phyloP scores from a whole-genome alignment of 1,140 invertebrate genomes.

The Eriocheir sinensis region DNA sequence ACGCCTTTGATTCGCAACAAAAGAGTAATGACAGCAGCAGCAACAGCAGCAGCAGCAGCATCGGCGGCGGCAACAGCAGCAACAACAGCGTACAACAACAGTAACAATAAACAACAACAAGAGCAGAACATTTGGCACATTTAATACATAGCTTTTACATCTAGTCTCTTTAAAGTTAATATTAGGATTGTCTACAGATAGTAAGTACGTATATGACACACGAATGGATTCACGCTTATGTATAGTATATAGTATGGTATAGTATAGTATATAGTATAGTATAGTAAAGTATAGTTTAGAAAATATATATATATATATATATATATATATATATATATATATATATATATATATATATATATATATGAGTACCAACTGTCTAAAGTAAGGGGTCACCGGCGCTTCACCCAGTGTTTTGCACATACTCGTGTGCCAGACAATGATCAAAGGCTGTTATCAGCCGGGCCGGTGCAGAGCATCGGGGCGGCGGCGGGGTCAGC shows the following conservation, averaged over 20 bases:
- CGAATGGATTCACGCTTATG: conserved; percentile 63
- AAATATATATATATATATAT: conserved; percentile 48
- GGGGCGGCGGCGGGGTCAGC: background rate
- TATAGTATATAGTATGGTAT: conserved; percentile 63
- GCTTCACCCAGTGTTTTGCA: background rate
- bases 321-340: conserved; percentile 2
- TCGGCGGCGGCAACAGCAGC: conserved; percentile 45
- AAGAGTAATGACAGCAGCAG: too few species aligned
- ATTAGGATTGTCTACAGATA: conserved; percentile 77
- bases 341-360: conserved; percentile 18
- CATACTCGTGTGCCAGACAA: background rate
- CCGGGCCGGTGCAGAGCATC: background rate
- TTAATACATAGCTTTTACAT: conserved; percentile 77
- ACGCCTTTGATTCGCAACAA: too few species aligned
- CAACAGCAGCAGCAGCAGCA: too few species aligned
- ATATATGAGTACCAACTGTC: background rate
- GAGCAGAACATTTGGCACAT: conserved; percentile 76
- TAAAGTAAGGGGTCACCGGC: background rate
- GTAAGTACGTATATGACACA: conserved; percentile 73
- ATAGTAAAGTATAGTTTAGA: background rate
- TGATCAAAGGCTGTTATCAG: too few species aligned
- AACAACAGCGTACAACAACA: conserved; percentile 62
- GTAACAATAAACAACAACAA: conserved; percentile 59
- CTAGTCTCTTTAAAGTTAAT: conserved; percentile 50
- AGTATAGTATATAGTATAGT: too few species aligned